Base-by-base conservation (phyloP, 2,113 vertebrate genomes). In the Myiozetetes cayanensis region DNA sequence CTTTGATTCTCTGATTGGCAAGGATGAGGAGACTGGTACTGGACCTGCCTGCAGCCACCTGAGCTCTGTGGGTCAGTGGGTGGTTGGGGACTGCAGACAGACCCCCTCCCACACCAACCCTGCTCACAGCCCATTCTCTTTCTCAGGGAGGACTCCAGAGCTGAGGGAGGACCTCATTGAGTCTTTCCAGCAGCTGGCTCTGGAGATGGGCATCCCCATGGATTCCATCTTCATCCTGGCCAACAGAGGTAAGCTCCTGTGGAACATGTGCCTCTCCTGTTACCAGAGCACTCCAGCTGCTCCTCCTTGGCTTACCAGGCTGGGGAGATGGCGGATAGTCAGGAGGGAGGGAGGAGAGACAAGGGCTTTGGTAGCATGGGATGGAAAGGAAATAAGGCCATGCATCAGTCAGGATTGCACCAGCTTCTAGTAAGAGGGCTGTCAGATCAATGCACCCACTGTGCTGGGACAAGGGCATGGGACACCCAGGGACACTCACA, bases 171-270 rank as follows among this genome's bases (percentile, higher is more conserved):
- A 97, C 5, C 96, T 99, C 65, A 52, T 98, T 30, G 97, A 98
- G 2, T 97, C 98, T 46, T 99, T 99, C 96, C 97, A 94, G 93
- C 98, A 97, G 52, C 91, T 99, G 49, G 98, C 97, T 61, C 91
- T 96, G 93, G 86, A 98, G 7, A 96, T 98, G 86, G 98, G 98
- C 52, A 98, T 99, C 88, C 93, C 94, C 0, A 85, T 96, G 0
- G 97, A 98, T n/a, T 83, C 94, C 71, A 96, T 99, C 56, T 88
- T 98, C 87, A 95, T 97, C 22, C 92, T 98, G 92, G 41, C 94
- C 22, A 89, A 99, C 96, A 98, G 96, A 98, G 98, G 99, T 99
- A 91, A 76, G 11, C 1, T 13, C 28, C n/a, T 4, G 1, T 3
- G 6, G 30, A 16, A 9, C 74, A 7, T 0, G 1, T 5, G 5